Evolutionary conservation across 2,797 vertebrate genomes (phyloP).

Genomic region (Malacoraja senta): DNA sequence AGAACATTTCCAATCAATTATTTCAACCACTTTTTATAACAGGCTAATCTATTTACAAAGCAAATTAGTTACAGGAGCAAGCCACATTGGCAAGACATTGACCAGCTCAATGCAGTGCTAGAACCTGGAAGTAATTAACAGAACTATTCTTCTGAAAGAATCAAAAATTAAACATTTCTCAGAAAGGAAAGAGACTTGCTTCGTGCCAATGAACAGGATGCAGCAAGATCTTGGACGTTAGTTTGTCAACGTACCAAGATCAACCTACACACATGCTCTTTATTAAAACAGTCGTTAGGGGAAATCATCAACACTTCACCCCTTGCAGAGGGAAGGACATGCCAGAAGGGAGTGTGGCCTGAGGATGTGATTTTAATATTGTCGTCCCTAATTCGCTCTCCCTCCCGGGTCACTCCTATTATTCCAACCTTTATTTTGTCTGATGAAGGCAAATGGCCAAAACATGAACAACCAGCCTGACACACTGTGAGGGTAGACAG

Average conservation of each 20-base stretch:
- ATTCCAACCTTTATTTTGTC: background rate
- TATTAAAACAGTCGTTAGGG: background rate
- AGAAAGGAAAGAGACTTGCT: background rate
- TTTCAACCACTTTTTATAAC: background rate
- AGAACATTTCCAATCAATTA: background rate
- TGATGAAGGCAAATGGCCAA: background rate
- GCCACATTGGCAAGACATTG: background rate
- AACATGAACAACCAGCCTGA: background rate
- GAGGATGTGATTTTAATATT: background rate
- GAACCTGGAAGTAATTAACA: background rate
- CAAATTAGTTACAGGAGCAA: background rate
- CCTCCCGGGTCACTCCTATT: background rate
- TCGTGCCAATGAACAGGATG: background rate
- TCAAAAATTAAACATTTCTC: background rate
- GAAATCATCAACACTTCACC: background rate
- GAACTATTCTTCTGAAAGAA: background rate
- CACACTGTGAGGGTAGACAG: background rate
- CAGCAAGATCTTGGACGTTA: background rate
- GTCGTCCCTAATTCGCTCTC: background rate
- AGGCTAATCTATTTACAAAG: background rate
- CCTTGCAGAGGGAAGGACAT: background rate
- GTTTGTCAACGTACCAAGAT: background rate
- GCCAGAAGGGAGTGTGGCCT: background rate
- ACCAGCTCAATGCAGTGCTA: background rate
- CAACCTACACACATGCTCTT: background rate